Evolutionary conservation across 37 sponge, comb jelly and placozoan species (phyloP).

Genomic region (Diacarnus erythraeanus): DNA sequence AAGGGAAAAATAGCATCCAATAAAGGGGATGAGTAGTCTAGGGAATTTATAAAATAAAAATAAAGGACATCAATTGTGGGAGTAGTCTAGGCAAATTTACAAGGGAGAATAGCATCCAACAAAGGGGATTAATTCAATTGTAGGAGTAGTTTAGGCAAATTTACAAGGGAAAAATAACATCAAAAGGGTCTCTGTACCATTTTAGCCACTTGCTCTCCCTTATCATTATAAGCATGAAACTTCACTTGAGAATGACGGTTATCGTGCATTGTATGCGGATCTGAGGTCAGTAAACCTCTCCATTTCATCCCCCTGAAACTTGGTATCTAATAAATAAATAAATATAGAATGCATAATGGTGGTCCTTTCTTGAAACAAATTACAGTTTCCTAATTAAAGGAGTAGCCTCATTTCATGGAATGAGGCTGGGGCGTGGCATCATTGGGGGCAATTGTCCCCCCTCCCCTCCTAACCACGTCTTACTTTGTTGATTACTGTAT

Average conservation of each 20-base stretch:
- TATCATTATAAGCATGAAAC: not conserved
- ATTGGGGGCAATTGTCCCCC: no score
- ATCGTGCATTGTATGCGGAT: not conserved
- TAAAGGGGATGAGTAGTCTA: not conserved
- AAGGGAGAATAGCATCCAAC: no score
- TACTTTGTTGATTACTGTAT: no score
- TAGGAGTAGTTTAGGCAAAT: no score
- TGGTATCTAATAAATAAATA: not conserved
- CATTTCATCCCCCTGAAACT: not conserved
- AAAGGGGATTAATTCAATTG: no score
- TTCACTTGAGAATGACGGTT: slow-evolving; percentile 3
- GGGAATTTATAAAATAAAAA: not conserved
- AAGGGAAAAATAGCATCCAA: not conserved
- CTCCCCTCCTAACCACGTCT: no score
- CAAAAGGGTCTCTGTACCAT: not conserved
- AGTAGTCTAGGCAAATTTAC: no score
- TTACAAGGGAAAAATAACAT: no score
- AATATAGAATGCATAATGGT: not conserved
- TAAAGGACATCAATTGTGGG: no score
- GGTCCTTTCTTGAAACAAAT: not conserved
- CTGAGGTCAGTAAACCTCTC: not conserved
- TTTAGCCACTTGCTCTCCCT: not conserved
- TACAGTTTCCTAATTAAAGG: no score
- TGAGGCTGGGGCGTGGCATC: no score
- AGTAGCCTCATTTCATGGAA: no score